Evolutionary conservation across 1,140 invertebrate genomes (phyloP).

Genomic region (Calephelis virginiensis): DNA sequence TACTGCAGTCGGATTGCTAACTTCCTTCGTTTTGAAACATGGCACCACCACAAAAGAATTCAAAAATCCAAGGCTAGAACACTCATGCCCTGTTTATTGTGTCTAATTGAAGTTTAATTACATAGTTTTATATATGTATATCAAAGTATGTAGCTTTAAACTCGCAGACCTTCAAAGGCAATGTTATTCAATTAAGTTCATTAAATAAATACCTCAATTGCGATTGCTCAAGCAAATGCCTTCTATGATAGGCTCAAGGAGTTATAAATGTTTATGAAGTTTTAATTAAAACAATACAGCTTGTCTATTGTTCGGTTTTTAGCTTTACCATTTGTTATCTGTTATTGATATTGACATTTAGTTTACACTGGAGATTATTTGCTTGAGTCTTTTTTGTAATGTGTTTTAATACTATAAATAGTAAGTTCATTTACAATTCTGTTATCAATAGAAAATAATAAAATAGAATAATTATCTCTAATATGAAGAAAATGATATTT

Average conservation of each 20-base stretch:
- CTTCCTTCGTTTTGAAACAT: too few species aligned
- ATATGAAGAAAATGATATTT: too few species aligned
- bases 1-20: too few species aligned
- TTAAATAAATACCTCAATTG: constrained; percentile 29
- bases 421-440: too few species aligned
- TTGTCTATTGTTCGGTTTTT: constrained; percentile 4
- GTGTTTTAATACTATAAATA: too few species aligned
- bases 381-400: too few species aligned
- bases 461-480: too few species aligned
- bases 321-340: constrained; percentile 4
- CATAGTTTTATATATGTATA: constrained; percentile 10
- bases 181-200: constrained; percentile 32
- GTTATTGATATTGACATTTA: constrained; percentile 7
- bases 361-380: too few species aligned
- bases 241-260: constrained; percentile 15
- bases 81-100: neutral
- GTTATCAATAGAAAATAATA: too few species aligned
- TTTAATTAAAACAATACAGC: constrained; percentile 13
- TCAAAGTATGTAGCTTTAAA: constrained; percentile 18
- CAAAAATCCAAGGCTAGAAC: too few species aligned
- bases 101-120: constrained; percentile 19
- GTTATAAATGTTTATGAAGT: constrained; percentile 14
- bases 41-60: too few species aligned
- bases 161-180: constrained; percentile 21
- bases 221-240: constrained; percentile 22